phyloP scores from a whole-genome alignment of 2,888 invertebrate species.

The Argyra leucocephala region DNA sequence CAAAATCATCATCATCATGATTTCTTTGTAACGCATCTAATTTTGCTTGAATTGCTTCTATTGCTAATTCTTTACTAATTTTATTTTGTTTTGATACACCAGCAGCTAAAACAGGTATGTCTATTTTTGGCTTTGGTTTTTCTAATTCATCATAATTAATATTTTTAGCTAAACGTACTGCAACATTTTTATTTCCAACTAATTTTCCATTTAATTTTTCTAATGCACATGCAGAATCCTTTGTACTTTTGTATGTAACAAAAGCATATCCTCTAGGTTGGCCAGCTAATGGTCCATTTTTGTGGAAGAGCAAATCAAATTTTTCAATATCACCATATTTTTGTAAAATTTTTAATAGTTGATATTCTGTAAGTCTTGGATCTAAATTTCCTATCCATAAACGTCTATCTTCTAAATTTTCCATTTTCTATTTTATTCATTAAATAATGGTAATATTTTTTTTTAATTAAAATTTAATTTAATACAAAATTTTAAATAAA shows the following conservation, averaged over 20 bases:
- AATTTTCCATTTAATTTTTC: conserved; percentile 62
- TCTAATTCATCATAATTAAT: conserved; percentile 62
- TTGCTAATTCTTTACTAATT: conserved; percentile 67
- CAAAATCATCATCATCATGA: conserved; percentile 60
- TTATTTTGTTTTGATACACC: conserved; percentile 49
- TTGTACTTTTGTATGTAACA: conserved; percentile 62
- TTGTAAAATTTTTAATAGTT: conserved; percentile 92
- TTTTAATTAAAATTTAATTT: too few species aligned
- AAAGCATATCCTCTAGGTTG: conserved; percentile 90
- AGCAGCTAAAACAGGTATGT: conserved; percentile 68
- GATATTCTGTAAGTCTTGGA: conserved; percentile 85
- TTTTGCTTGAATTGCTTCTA: conserved; percentile 82
- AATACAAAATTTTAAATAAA: not conserved
- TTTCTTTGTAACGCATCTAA: conserved; percentile 65
- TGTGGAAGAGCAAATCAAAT: conserved; percentile 92
- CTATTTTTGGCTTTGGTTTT: conserved; percentile 63
- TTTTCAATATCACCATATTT: conserved; percentile 87
- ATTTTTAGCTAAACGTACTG: conserved; percentile 73
- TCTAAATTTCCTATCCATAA: conserved; percentile 91
- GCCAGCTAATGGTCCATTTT: conserved; percentile 77
- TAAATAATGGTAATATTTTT: too few species aligned
- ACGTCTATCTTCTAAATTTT: conserved; percentile 34
- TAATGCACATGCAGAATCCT: conserved; percentile 63
- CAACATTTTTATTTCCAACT: conserved; percentile 64
- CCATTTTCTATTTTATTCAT: not conserved